Evolutionary conservation across 2,113 vertebrate species (phyloP), one percentile per base, ranked within the genome.

Genomic region (Donacobius atricapilla): DNA sequence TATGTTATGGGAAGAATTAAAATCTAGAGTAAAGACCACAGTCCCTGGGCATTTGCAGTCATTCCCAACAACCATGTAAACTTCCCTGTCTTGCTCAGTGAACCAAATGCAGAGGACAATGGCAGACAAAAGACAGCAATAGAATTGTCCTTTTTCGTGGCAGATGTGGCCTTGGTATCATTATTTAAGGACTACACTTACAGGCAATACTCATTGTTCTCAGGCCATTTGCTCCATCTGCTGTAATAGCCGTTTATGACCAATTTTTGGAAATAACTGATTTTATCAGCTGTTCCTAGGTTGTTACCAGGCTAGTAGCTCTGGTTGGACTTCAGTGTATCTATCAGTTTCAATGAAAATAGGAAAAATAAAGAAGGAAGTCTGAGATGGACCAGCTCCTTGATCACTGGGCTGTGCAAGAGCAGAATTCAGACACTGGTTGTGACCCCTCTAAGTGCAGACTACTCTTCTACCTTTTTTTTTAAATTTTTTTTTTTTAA

Each of bases 1-100:
- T 87, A 80, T 51, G 56, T 70, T 92, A 68, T 75, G 80, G 61
- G 69, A 97, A 93, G 76, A 95, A 85, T 37, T 48, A 82, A 71
- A 63, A 91, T 79, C 73, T 57, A 28, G 68, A 84, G 60, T 66
- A 58, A 95, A 96, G 65, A 81, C 47, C 65, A 56, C 48, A 87
- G 56, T 75, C 89, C 72, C 44, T 60, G 61, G 37, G 65, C 30
- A 63, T 87, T 94, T 89, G 51, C 57, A 79, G 35, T 76, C 1
- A 45, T 94, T 97, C 78, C 56, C 69, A 84, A 37, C n/a, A 60
- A 17, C 40, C 51, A 6, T 3, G 33, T 71, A 68, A 89, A 37
- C 47, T 48, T 83, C 13, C 24, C 79, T 76, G 61, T 89, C 61
- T 51, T 76, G 53, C 65, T 91, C 57, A 71, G 22, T 77, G 83